Base-by-base conservation (phyloP, 35 echinoderm and acorn worm genomes). In the Anneissia japonica region DNA sequence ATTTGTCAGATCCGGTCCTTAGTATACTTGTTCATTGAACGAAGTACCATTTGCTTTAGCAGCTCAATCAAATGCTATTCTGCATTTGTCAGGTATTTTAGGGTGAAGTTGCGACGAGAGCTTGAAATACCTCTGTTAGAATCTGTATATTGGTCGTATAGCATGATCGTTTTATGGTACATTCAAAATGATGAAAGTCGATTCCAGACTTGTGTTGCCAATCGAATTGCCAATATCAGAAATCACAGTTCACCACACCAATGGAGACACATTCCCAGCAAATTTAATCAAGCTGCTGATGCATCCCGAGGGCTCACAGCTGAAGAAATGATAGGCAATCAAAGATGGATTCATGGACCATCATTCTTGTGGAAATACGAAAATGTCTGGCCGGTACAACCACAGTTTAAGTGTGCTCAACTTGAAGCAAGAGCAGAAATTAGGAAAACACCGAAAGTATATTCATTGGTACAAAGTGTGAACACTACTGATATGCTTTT, bases 231-330 rank as follows among this genome's bases (percentile, higher is more conserved):
- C 26, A 38, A 5, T 9, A 80, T 34, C 21, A 5, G 35, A 4
- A 32, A 80, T 6, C 4, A 26, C 5, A 5, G 4, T 3, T 26
- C 34, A 21, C 32, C 77, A 34, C 12, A 10, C 2, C 37, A 80
- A 26, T 80, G 77, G 77, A 32, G 32, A 34, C 35, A 80, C 35
- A 32, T 75, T 6, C 23, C 23, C 31, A 30, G 5, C 5, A 34
- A 80, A 80, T 32, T 34, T 34, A 80, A 80, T 34, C 77, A 10
- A 30, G 77, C 77, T 36, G 77, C 10, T 80, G 77, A 80, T 34
- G 77, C 77, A 32, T 80, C 77, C 7, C 3, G 77, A 34, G 78
- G 78, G 12, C 78, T 9, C 4, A 35, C 21, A 6, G 37, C 36
- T 38, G 78, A 34, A 5, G 34, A 80, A 80, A 34, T 80, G 3